A percentile compares a stretch with the other conserved stretches of the same genome.
Evolutionary conservation across 2,888 invertebrate species (phyloP).

Genomic region (Synergus laeviventris): DNA sequence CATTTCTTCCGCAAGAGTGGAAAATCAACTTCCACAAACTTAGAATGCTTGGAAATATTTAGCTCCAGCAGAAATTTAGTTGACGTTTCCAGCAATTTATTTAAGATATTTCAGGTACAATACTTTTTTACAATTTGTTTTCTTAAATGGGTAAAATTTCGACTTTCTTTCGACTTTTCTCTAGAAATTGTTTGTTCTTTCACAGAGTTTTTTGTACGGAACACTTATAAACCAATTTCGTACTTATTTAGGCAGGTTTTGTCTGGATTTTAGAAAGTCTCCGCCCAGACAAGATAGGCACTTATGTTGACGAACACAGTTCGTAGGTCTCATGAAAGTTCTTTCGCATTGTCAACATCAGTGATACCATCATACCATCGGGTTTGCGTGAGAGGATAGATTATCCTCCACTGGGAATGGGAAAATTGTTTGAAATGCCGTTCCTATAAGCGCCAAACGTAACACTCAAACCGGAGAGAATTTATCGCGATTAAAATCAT

Average conservation of each 20-base stretch:
- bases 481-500: conserved; percentile 25
- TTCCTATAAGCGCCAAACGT: conserved; percentile 30
- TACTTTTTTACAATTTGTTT: no score
- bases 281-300: background rate
- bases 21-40: no score
- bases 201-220: background rate
- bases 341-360: conserved; percentile 22
- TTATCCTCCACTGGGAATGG: conserved; percentile 29
- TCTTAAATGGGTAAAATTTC: no score
- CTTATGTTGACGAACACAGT: conserved; percentile 25
- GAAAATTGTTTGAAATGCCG: conserved; percentile 17
- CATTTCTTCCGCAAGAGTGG: no score
- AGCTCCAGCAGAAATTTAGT: no score
- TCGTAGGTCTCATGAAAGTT: conserved; percentile 33
- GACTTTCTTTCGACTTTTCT: no score
- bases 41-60: no score
- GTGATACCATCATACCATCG: conserved; percentile 27
- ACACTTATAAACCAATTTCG: background rate
- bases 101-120: no score
- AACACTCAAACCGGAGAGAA: conserved; percentile 5
- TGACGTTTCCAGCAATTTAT: no score
- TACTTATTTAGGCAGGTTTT: background rate
- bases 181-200: no score
- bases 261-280: conserved; percentile 25
- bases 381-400: conserved; percentile 25